Percentiles rank a stretch among this genome's conserved stretches.
phyloP scores from a whole-genome alignment of 2,888 invertebrate species.

The Ecdyonurus torrentis region DNA sequence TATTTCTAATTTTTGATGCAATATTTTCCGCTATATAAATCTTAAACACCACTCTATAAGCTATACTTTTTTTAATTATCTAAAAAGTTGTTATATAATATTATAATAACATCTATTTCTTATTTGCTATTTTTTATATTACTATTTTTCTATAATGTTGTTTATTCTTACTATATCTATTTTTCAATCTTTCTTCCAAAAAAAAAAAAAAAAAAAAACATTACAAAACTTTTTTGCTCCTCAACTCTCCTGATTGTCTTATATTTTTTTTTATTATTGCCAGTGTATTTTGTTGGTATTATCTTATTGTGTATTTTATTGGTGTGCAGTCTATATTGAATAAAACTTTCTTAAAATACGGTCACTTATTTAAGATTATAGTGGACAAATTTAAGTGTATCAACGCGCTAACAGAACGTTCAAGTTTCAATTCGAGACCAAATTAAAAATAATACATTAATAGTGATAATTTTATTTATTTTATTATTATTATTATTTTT shows the following conservation, averaged over 20 bases:
- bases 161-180: slow-evolving; percentile 1
- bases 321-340: too few species aligned
- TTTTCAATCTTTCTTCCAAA: slow-evolving; percentile 7
- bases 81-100: slow-evolving; percentile 5
- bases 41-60: slow-evolving; percentile 5
- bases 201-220: background rate
- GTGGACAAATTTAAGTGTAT: too few species aligned
- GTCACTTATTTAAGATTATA: too few species aligned
- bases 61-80: slow-evolving; percentile 8
- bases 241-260: slow-evolving; percentile 22
- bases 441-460: too few species aligned
- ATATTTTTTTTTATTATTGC: slow-evolving; percentile 11
- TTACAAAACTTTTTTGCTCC: background rate
- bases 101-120: slow-evolving; percentile 9
- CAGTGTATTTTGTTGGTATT: slow-evolving; percentile 9
- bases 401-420: too few species aligned
- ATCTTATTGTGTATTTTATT: slow-evolving; percentile 6
- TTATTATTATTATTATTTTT: too few species aligned
- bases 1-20: too few species aligned
- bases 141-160: slow-evolving; percentile 6
- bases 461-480: too few species aligned
- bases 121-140: slow-evolving; percentile 10
- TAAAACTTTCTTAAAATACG: too few species aligned
- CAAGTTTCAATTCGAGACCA: too few species aligned
- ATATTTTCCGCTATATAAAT: too few species aligned